Evolutionary conservation across 35 echinoderm and acorn worm species (phyloP).

Genomic region (Lytechinus pictus): DNA sequence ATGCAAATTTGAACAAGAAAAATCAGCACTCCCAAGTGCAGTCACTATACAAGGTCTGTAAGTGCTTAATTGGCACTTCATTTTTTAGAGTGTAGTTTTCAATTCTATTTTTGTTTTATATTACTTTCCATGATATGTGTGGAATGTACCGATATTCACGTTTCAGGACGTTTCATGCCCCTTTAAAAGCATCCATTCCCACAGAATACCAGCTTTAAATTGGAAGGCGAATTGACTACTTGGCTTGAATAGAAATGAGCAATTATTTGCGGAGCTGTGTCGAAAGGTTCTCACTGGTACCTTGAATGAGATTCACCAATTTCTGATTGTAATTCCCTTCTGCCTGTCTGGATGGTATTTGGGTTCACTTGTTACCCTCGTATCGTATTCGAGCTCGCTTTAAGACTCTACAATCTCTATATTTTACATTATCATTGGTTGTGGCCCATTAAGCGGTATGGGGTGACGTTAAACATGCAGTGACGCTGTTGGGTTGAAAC

Average conservation of each 20-base stretch:
- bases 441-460: background rate
- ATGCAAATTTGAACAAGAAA: too few species aligned
- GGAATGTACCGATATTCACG: too few species aligned
- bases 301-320: background rate
- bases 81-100: too few species aligned
- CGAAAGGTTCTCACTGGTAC: background rate
- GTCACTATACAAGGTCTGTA: too few species aligned
- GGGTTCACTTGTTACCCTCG: too few species aligned
- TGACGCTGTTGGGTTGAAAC: background rate
- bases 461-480: background rate
- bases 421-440: background rate
- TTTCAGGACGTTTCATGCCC: too few species aligned
- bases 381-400: background rate
- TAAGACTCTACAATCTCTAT: background rate
- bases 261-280: conserved; percentile 9
- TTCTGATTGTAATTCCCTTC: background rate
- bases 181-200: background rate
- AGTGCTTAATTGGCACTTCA: too few species aligned
- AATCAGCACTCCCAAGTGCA: too few species aligned
- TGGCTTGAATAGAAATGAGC: background rate
- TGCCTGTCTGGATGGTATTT: background rate
- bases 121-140: too few species aligned
- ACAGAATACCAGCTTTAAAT: background rate
- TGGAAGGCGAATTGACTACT: background rate
- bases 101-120: too few species aligned